Base-by-base conservation (phyloP, 2,113 vertebrate genomes). In the Campylomormyrus tamandua region DNA sequence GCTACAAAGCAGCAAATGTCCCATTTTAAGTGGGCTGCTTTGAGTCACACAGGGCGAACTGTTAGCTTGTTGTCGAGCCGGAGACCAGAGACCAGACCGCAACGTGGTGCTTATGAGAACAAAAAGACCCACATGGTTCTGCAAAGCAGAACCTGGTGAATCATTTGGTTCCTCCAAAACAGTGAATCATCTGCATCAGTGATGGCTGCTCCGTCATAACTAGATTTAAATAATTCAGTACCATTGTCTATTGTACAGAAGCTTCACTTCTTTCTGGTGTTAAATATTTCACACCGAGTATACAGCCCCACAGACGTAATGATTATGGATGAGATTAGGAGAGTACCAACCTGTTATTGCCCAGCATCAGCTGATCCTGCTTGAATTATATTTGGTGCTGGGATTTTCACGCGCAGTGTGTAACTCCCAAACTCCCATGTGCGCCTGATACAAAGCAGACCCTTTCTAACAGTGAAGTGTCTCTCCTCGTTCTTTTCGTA, bases 1-100 rank as follows among this genome's bases (percentile, higher is more conserved):
- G 8, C 45, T n/a, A 19, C 83, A 84, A 84, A 83, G 48, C 45
- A 86, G 89, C 49, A 89, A 89, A 89, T 39, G 77, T 58, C 83
- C 52, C 83, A 19, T 53, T 86, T 21, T 56, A 86, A 86, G 56
- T 62, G 83, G 39, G 6, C 42, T 46, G 80, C 48, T 58, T 66
- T 88, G 53, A 42, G 56, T 46, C 35, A 42, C 9, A 15, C 31
- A 19, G 35, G 74, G 35, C 35, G 10, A 31, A 70, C 62, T 70
- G n/a, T 13, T 70, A 31, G n/a, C 27, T 70, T 70, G 62, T 31
- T 70, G 62, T 70, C 10, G 24, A 62, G 56, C 27, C 2, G 52
- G 21, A 49, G 4, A 46, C 45, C 42, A 52, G 48, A 17, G 10
- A 70, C 62, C 62, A 31, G 62, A 70, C n/a, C 62, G 19, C n/a